Percentiles rank a stretch among this genome's conserved stretches.
Conservation (phyloP, 2,113 vertebrate genomes). For the Thryonomys swinderianus region DNA sequence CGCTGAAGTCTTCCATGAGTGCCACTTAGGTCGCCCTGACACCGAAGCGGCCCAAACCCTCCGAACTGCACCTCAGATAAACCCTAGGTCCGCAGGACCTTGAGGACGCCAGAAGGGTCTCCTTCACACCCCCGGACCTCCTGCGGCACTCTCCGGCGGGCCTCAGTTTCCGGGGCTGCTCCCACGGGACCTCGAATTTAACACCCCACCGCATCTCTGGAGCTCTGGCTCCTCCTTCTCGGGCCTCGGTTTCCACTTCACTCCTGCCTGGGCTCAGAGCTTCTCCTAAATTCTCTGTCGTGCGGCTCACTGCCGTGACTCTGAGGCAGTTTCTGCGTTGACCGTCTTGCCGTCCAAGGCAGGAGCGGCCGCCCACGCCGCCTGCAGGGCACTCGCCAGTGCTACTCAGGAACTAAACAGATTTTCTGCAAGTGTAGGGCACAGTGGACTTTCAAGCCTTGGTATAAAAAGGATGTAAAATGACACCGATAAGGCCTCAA, state of each 20-base stretch:
- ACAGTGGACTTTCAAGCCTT: neutral
- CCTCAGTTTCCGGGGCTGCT: neutral
- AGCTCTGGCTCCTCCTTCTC: neutral
- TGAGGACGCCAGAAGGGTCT: no score
- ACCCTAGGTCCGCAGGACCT: neutral
- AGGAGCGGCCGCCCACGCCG: neutral
- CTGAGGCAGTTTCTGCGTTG: neutral
- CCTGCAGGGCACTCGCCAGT: neutral
- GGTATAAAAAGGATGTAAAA: conserved; percentile 1
- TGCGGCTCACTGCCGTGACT: neutral
- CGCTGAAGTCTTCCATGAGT: no score
- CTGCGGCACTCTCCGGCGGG: neutral
- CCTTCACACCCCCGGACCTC: neutral
- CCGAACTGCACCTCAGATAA: neutral
- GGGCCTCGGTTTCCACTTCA: neutral
- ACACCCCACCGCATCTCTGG: neutral
- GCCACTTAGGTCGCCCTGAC: neutral
- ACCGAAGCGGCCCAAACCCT: neutral
- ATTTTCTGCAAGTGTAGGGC: neutral
- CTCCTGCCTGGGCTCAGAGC: neutral
- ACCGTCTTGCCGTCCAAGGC: neutral
- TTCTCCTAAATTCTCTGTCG: neutral
- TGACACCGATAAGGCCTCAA: neutral
- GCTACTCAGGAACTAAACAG: neutral
- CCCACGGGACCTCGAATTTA: neutral